Evolutionary conservation across 2,797 vertebrate species (phyloP), one percentile per base, ranked within the genome.

Genomic region (Tapirus indicus): DNA sequence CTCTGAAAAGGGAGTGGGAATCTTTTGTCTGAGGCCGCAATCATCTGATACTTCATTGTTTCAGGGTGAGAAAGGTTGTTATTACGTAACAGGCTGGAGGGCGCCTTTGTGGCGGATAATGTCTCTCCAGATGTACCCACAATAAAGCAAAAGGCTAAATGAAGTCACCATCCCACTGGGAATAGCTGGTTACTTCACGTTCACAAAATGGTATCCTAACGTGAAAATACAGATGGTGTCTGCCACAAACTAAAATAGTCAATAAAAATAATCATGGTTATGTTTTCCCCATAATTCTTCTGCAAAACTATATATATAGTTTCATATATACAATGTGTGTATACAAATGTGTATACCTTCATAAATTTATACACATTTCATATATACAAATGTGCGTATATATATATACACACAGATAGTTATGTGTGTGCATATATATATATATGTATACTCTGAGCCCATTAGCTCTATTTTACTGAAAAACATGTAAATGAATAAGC

Each of bases 1-100:
- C 97, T 88, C 96, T 94, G 69, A 97, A 96, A 52, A 96, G 23
- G 29, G 0, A 97, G 82, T 49, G 95, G 96, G 69, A 62, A 95
- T 41, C 38, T 91, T 98, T 97, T 95, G 97, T 98, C 78, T 25
- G 49, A 96, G 3, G 11, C 80, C 78, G 72, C 58, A 96, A 97
- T 92, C 98, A 97, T 98, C 93, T 94, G 96, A 97, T 82, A 97
- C 80, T 91, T 95, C 68, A 96, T 94, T 98, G 97, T 98, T 97
- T 97, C 62, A 64, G 97, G 75, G 88, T 93, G 92, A 97, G 96
- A 96, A 97, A 93, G 97, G 84, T 44, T 89, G 88, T 52, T 97
- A 93, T 77, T 97, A 89, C 62, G 95, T 68, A 96, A 96, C 49
- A 95, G 79, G 27, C 91, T 98, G 64, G 88, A 97, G 92, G 92